A percentile compares a stretch with the other conserved stretches of the same genome.
phyloP scores from a whole-genome alignment of 1,140 invertebrate species.

The Trichogramma pretiosum region DNA sequence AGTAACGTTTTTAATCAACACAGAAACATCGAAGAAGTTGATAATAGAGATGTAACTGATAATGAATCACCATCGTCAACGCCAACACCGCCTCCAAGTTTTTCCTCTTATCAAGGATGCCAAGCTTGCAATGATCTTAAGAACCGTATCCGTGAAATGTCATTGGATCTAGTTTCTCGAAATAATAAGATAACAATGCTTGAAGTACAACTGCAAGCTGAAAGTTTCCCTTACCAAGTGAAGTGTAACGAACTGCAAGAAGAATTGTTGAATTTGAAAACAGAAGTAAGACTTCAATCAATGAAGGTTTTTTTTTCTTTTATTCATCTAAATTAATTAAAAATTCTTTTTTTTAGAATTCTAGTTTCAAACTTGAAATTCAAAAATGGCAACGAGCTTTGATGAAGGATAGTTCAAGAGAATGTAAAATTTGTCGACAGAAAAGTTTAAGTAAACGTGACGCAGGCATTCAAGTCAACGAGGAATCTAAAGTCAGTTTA shows the following conservation, averaged over 20 bases:
- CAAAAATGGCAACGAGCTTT: constrained; percentile 21
- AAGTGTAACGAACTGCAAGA: constrained; percentile 32
- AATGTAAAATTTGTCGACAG: constrained; percentile 31
- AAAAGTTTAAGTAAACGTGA: constrained; percentile 24
- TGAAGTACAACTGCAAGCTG: constrained; percentile 31
- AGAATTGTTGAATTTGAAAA: constrained; percentile 16
- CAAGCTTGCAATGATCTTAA: constrained; percentile 21
- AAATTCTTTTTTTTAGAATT: constrained; percentile 23
- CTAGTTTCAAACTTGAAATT: constrained; percentile 21
- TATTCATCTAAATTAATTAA: constrained; percentile 1
- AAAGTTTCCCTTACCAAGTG: constrained; percentile 31
- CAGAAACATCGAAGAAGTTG: constrained; percentile 23
- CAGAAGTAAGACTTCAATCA: constrained; percentile 24
- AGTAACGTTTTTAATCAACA: constrained; percentile 32
- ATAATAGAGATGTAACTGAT: constrained; percentile 13
- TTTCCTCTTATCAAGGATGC: not conserved
- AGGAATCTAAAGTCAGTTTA: constrained; percentile 18
- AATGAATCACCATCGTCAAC: constrained; percentile 8
- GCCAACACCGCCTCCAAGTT: not conserved
- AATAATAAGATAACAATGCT: constrained; percentile 32
- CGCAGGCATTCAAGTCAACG: constrained; percentile 26
- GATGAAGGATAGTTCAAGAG: constrained; percentile 15
- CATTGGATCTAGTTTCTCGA: constrained; percentile 30
- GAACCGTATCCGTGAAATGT: constrained; percentile 28
- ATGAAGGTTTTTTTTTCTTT: not conserved